Evolutionary conservation across 2,888 invertebrate genomes (phyloP), one percentile per base, ranked within the genome.

Genomic region (Ptycholaimellus sp.): DNA sequence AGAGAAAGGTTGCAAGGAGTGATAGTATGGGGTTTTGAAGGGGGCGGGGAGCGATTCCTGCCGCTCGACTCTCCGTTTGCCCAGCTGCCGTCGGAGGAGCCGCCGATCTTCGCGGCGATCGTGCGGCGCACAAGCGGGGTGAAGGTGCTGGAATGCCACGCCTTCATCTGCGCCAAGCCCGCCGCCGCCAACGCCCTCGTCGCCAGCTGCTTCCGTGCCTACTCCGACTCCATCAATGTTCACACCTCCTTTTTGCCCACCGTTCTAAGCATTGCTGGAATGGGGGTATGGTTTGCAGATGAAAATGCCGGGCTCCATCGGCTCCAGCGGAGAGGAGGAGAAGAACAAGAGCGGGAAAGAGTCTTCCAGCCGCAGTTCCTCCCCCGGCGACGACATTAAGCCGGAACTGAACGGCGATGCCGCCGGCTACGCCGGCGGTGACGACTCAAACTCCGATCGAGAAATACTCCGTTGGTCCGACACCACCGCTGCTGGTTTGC

Each of bases 61-160:
- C 85, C 85, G 6, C 65, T 96, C 50, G 93, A 96, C 60, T 87
- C 87, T 41, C 85, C 85, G 33, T 85, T 87, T 61, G 83, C 85
- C 7, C 72, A 82, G 39, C 73, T 82, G 46, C 81, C 83, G 47
- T 75, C 80, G 38, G 73, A 77, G 46, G 90, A 96, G 60, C 90
- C 90, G 39, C 87, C 93, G 21, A 69, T 96, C 43, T 83, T 96
- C 62, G 87, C 90, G 30, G 87, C 87, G 50, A 90, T 96, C 43
- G 67, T 96, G 49, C 71, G 93, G 34, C 71, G 93, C 46, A 90
- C 87, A 33, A 77, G 79, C 35, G 93, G 93, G 37, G 87, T 93
- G 50, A 90, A 90, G 64, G 87, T 52, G 13, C 69, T 96, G 44
- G 96, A 96, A 65, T 93, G 93, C 66, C 93, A 96, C 65, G 85